Evolutionary conservation across 1,140 invertebrate genomes (phyloP).

Genomic region (Neuroterus valhalla): DNA sequence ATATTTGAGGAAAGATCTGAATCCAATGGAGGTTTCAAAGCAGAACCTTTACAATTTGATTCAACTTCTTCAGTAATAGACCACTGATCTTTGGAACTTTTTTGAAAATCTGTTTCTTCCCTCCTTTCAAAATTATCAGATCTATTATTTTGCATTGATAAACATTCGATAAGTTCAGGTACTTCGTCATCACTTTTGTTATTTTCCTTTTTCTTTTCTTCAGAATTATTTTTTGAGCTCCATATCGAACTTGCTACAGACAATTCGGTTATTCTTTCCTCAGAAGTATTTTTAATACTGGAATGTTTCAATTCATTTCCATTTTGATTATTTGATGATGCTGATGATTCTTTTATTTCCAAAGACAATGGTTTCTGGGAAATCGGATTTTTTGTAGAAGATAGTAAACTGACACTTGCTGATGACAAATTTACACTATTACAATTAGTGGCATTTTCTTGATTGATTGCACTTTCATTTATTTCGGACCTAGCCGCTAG

Average conservation of each 20-base stretch:
- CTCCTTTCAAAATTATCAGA: too few relatives aligned
- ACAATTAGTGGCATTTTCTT: background rate
- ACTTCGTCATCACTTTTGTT: background rate
- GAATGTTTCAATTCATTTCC: background rate
- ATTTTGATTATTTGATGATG: background rate
- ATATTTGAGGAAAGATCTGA: background rate
- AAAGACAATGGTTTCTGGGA: background rate
- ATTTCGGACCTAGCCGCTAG: background rate
- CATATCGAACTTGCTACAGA: background rate
- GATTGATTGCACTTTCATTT: background rate
- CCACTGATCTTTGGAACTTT: too few relatives aligned
- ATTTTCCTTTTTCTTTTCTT: background rate
- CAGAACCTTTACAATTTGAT: background rate
- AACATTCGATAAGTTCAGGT: background rate
- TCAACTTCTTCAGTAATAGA: background rate
- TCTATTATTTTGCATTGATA: too few relatives aligned
- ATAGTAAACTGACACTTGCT: conserved; percentile 1
- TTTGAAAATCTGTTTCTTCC: too few relatives aligned
- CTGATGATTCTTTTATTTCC: conserved; percentile 17
- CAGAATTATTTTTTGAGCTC: background rate
- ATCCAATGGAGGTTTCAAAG: background rate
- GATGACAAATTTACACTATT: conserved; percentile 4
- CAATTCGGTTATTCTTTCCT: background rate
- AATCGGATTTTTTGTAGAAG: conserved; percentile 10
- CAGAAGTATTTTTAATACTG: background rate